These are phyloP conservation scores for Amniataba percoides DNA, from an alignment of 2,797 vertebrate species.

Conservation along the genomic window DNA sequence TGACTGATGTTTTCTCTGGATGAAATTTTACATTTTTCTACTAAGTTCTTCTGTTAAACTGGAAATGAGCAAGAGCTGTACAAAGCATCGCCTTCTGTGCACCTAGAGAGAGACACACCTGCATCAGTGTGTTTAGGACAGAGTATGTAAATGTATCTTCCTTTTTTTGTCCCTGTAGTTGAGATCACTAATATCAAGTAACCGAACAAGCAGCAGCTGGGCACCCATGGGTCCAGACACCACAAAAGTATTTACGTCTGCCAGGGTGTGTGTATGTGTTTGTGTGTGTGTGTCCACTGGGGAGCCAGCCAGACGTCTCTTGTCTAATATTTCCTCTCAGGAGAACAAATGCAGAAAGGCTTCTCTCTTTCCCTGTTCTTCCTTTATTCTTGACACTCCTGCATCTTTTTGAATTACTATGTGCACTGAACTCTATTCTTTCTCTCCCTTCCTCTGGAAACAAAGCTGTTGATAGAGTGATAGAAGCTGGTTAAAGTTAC, in stretches of 20 bases:
- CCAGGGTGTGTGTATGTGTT: conserved; percentile 40
- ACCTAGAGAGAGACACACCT: conserved; percentile 8
- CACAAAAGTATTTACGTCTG: conserved; percentile 54
- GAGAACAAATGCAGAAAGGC: conserved; percentile 61
- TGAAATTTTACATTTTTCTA: background rate
- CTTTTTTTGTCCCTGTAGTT: conserved; percentile 27
- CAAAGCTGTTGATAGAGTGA: conserved; percentile 37
- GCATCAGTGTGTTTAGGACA: conserved; percentile 4
- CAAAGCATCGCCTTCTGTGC: background rate
- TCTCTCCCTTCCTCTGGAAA: conserved; percentile 3
- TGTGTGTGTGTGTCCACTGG: conserved; percentile 54
- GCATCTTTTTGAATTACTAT: conserved; percentile 21
- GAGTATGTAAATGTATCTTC: conserved; percentile 25
- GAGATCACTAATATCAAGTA: conserved; percentile 71
- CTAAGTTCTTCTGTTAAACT: background rate
- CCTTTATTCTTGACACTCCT: conserved; percentile 44
- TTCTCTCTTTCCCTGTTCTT: conserved; percentile 44
- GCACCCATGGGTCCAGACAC: conserved; percentile 61
- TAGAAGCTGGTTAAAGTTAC: conserved; percentile 35
- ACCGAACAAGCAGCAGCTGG: conserved; percentile 54
- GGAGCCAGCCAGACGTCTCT: conserved; percentile 66
- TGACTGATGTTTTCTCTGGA: background rate
- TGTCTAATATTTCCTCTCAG: conserved; percentile 72
- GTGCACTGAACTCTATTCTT: conserved; percentile 22
- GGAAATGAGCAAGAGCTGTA: background rate